A percentile compares a stretch with the other conserved stretches of the same genome.
Evolutionary conservation across 2,797 vertebrate genomes (phyloP).

Genomic region (Bucorvus abyssinicus): DNA sequence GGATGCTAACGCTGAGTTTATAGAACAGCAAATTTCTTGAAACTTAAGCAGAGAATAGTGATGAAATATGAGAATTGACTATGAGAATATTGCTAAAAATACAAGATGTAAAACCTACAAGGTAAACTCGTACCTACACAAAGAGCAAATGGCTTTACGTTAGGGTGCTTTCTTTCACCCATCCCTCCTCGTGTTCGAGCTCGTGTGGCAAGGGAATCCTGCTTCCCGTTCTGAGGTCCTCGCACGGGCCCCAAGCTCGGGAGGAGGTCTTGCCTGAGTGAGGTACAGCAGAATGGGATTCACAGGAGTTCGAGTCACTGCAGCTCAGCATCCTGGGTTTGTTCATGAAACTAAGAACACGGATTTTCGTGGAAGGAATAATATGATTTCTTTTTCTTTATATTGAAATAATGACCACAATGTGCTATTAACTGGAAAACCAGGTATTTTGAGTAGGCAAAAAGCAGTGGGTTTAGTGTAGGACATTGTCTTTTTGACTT

Average conservation of each 20-base stretch:
- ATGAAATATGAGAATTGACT: background rate
- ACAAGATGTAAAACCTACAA: background rate
- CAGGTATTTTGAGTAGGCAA: background rate
- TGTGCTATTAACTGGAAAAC: background rate
- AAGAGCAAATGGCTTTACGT: background rate
- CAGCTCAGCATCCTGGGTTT: background rate
- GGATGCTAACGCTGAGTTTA: background rate
- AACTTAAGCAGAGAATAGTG: background rate
- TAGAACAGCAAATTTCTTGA: background rate
- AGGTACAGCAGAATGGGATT: background rate
- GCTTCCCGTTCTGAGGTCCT: fast-evolving
- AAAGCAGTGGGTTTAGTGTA: background rate
- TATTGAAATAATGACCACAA: background rate
- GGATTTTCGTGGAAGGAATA: background rate
- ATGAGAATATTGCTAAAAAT: background rate
- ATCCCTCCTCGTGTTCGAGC: background rate
- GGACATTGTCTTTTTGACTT: background rate
- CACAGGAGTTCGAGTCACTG: background rate
- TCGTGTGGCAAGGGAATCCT: background rate
- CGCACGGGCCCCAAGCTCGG: background rate
- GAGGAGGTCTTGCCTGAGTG: background rate
- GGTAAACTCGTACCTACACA: background rate
- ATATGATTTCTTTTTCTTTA: background rate
- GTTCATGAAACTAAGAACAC: background rate
- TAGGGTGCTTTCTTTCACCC: background rate